Evolutionary conservation across 2,888 invertebrate genomes (phyloP).

Genomic region (Nomada flava): DNA sequence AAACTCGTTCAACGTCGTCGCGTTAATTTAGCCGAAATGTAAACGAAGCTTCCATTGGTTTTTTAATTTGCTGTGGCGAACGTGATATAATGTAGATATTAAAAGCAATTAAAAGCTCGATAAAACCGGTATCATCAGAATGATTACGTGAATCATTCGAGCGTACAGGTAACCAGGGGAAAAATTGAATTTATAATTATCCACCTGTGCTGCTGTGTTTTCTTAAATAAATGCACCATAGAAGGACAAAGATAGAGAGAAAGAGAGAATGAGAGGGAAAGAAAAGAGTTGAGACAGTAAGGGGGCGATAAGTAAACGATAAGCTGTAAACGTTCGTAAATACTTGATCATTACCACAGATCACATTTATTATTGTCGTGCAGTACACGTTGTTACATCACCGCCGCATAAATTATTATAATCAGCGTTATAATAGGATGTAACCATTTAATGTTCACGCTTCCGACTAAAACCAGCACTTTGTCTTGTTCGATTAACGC

Average conservation of each 20-base stretch:
- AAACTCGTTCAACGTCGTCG: slow-evolving; percentile 21
- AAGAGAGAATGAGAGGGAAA: too few species aligned
- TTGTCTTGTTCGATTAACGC: neutral
- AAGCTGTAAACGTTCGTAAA: slow-evolving; percentile 27
- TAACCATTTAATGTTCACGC: slow-evolving; percentile 2
- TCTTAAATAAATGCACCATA: neutral
- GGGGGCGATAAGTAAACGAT: neutral
- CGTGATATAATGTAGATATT: slow-evolving; percentile 13
- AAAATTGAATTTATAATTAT: slow-evolving; percentile 46
- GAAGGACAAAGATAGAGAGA: too few species aligned
- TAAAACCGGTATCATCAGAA: slow-evolving; percentile 21
- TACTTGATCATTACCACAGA: slow-evolving; percentile 30
- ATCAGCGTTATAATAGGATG: slow-evolving; percentile 21
- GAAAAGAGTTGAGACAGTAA: neutral
- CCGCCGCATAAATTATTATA: slow-evolving; percentile 11
- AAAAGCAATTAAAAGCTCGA: slow-evolving; percentile 44
- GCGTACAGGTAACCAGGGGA: neutral
- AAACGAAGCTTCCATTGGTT: slow-evolving; percentile 26
- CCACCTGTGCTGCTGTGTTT: neutral
- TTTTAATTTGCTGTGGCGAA: neutral
- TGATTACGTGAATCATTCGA: slow-evolving; percentile 38
- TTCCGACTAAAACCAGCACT: neutral
- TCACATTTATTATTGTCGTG: slow-evolving; percentile 16
- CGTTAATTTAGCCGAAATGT: slow-evolving; percentile 19
- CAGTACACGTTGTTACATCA: neutral